A percentile compares a stretch with the other conserved stretches of the same genome.
Evolutionary conservation across 1,140 invertebrate species (phyloP).

Genomic region (Pygmarrhopalites habei): DNA sequence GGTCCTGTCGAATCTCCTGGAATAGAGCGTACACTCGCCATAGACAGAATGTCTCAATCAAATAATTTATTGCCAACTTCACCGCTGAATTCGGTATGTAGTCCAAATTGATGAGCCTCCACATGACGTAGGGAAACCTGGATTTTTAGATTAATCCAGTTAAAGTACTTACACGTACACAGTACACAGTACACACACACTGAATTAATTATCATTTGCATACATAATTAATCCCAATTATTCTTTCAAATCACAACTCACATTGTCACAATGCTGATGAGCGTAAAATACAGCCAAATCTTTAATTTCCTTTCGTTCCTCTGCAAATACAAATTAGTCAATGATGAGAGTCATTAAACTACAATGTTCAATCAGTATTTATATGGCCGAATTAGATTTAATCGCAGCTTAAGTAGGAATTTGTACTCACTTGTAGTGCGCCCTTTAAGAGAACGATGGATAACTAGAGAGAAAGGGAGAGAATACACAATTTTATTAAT

Average conservation of each 20-base stretch:
- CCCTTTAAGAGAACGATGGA: background rate
- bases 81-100: background rate
- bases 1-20: background rate
- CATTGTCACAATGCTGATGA: background rate
- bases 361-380: background rate
- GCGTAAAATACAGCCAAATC: constrained; percentile 1
- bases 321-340: background rate
- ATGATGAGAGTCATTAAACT: background rate
- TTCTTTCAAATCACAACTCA: no score
- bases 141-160: no score
- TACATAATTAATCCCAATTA: no score
- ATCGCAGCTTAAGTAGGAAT: background rate
- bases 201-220: no score
- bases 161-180: no score
- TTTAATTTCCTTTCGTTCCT: constrained; percentile 1
- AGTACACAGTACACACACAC: no score
- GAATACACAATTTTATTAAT: no score
- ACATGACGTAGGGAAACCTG: constrained; percentile 12
- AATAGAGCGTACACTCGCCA: constrained; percentile 1
- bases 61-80: background rate
- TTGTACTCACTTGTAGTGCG: background rate
- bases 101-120: background rate
- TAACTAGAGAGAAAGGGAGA: no score
- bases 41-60: background rate
- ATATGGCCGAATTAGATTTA: background rate